Base-by-base conservation (phyloP, 2,797 vertebrate species). In the Pseudochirops corinnae region DNA sequence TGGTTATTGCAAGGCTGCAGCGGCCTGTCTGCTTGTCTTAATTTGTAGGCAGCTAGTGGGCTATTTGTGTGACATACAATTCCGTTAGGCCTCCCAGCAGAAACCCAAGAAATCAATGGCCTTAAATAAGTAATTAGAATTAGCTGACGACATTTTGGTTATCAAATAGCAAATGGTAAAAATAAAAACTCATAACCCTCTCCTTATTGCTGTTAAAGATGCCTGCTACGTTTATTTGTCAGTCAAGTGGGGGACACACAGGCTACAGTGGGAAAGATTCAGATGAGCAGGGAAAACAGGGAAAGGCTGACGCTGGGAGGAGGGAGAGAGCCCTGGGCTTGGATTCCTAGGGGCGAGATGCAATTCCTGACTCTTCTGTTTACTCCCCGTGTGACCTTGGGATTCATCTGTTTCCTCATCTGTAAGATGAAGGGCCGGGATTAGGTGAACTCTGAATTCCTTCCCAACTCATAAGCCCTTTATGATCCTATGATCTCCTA, bases 111-210 rank as follows among this genome's bases (percentile, higher is more conserved):
- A 98, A 98, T 98, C 98, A 92, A 98, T 98, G 98, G 95, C 87
- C 96, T 97, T 99, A 98, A 99, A 98, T 99, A 98, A 99, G 93
- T 98, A 98, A 99, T 98, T 90, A 98, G 98, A 98, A 91, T 87
- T 93, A 97, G 97, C 97, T 95, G 95, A 98, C 98, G 98, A 97
- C 29, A 31, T 97, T 97, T 92, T 60, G 94, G 97, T 96, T 97
- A 97, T 98, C 97, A 97, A 94, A 97, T 82, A 96, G 94, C 39
- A 97, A 98, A 94, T 29, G 11, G 93, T 95, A 97, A 96, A 96
- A 98, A 97, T 96, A 97, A 96, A 94, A 94, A 95, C 92, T 94
- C 97, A 93, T 52, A 95, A 93, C 3, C 87, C 91, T 53, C 28
- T 13, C 57, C 74, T 96, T 94, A 95, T 94, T 60, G 33, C 96